A percentile compares a stretch with the other conserved stretches of the same genome.
These are phyloP conservation scores for Sander vitreus DNA, from an alignment of 2,113 vertebrate genomes.

Conservation along the genomic window DNA sequence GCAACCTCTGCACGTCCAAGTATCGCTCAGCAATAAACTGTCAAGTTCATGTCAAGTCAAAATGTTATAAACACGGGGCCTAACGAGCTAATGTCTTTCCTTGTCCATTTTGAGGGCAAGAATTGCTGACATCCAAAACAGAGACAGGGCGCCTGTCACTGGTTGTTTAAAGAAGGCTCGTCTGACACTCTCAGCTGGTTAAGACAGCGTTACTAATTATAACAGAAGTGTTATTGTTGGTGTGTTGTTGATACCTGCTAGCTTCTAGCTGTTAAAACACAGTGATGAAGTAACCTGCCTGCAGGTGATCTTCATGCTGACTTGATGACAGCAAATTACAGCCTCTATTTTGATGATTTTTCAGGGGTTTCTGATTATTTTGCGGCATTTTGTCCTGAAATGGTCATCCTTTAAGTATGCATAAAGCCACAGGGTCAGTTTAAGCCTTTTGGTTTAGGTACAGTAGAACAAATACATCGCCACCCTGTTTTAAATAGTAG, in stretches of 20 bases:
- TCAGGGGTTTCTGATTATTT: not conserved
- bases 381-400: not conserved
- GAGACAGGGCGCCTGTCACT: not conserved
- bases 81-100: not conserved
- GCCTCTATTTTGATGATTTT: not conserved
- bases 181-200: slow-evolving; percentile 33
- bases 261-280: slow-evolving; percentile 27
- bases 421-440: not conserved
- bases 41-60: not conserved
- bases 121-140: not conserved
- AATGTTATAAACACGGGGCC: not conserved
- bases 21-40: not conserved
- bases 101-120: not conserved
- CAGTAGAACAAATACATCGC: not conserved
- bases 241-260: not conserved
- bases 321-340: slow-evolving; percentile 32
- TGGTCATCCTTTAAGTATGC: not conserved
- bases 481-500: not conserved
- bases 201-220: slow-evolving; percentile 45
- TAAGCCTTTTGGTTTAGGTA: not conserved
- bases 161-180: not conserved
- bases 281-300: slow-evolving; percentile 15
- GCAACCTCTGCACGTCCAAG: not conserved
- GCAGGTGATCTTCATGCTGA: slow-evolving; percentile 8
- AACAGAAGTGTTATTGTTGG: slow-evolving; percentile 14